Evolutionary conservation across 2,113 vertebrate genomes (phyloP).

Genomic region (Kryptolebias marmoratus): DNA sequence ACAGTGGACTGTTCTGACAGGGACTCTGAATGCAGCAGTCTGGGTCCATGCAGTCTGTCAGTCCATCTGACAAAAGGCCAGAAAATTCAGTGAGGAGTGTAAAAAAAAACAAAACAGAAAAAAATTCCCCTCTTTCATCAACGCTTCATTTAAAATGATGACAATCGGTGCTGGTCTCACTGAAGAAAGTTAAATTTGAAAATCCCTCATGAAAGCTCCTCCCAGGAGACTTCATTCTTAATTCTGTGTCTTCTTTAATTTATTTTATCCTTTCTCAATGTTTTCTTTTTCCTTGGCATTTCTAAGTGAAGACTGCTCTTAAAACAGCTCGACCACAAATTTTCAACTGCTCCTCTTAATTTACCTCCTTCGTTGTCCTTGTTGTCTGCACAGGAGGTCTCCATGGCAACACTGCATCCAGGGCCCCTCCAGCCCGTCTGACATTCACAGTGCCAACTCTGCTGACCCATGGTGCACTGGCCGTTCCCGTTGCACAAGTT

Average conservation of each 20-base stretch:
- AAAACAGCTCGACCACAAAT: neutral
- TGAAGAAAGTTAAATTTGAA: conserved; percentile 22
- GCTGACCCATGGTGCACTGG: conserved; percentile 97
- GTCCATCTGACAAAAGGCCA: conserved; percentile 84
- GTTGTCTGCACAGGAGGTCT: conserved; percentile 97
- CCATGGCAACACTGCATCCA: conserved; percentile 98
- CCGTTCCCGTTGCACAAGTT: conserved; percentile 98
- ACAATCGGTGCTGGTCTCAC: conserved; percentile 23
- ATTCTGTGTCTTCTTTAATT: conserved; percentile 25
- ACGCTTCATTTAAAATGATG: conserved; percentile 24
- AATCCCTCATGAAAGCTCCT: conserved; percentile 1
- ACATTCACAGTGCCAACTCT: conserved; percentile 99
- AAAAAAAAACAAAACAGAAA: neutral
- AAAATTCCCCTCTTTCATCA: neutral
- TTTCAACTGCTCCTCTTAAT: conserved; percentile 26
- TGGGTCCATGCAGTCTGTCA: conserved; percentile 97
- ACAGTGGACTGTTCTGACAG: conserved; percentile 95
- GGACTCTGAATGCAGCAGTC: conserved; percentile 97
- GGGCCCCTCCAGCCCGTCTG: conserved; percentile 98
- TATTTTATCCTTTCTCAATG: conserved; percentile 6
- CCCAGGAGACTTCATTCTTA: conserved; percentile 36
- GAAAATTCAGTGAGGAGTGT: neutral
- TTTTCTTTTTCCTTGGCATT: neutral
- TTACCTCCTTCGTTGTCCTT: conserved; percentile 99
- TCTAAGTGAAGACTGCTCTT: neutral